These are phyloP conservation scores for human DNA, from an alignment of 2,113 vertebrate species.

Conservation along the genomic window GRCh38 chr2:80706001-80706500, in stretches of 20 bases:
- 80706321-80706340: background rate
- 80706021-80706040: background rate
- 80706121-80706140: background rate
- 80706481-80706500: background rate
- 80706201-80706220: background rate
- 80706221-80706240: slow-evolving; percentile 1
- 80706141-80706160: background rate
- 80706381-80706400: background rate
- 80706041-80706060: background rate
- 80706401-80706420: background rate
- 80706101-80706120: background rate
- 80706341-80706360: background rate
- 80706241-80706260: background rate
- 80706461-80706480: background rate
- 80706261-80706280: slow-evolving; percentile 5
- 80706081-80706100: background rate
- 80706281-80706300: background rate
- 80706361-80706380: background rate
- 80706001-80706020: background rate
- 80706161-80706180: background rate
- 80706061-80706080: background rate
- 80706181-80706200: background rate
- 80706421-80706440: background rate
- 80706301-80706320: background rate
- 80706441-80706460: background rate